Percentiles rank a stretch among this genome's conserved stretches.
Evolutionary conservation across 2,797 vertebrate genomes (phyloP).

Genomic region (Sebastes nivosus): DNA sequence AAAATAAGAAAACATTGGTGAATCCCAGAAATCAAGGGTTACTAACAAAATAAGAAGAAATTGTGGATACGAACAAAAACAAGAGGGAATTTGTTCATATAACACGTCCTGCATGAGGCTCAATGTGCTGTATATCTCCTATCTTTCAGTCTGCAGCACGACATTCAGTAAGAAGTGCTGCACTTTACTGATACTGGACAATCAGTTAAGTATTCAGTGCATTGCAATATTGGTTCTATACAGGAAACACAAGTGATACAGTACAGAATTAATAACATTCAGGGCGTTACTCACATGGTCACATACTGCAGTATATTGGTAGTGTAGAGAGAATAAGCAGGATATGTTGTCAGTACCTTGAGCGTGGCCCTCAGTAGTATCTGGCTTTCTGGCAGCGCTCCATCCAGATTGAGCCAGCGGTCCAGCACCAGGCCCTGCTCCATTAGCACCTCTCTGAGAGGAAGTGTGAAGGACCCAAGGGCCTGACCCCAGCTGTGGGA

Average conservation of each 20-base stretch:
- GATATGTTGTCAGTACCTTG: conserved; percentile 79
- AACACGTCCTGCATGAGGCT: too few species aligned
- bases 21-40: too few species aligned
- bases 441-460: conserved; percentile 84
- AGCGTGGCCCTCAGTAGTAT: conserved; percentile 87
- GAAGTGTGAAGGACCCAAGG: conserved; percentile 84
- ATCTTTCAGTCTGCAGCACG: not conserved
- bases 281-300: not conserved
- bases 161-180: not conserved
- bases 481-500: conserved; percentile 84
- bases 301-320: not conserved
- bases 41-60: too few species aligned
- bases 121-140: not conserved
- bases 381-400: conserved; percentile 84
- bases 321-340: not conserved
- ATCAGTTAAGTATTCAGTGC: not conserved
- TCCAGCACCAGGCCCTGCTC: conserved; percentile 86
- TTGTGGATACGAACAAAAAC: too few species aligned
- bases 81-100: too few species aligned
- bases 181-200: not conserved
- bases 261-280: not conserved
- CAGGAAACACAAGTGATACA: not conserved
- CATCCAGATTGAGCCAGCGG: conserved; percentile 85
- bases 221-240: not conserved
- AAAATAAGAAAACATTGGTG: too few species aligned